phyloP scores from a whole-genome alignment of 2,888 invertebrate species.

The Hoplodrina blanda region DNA sequence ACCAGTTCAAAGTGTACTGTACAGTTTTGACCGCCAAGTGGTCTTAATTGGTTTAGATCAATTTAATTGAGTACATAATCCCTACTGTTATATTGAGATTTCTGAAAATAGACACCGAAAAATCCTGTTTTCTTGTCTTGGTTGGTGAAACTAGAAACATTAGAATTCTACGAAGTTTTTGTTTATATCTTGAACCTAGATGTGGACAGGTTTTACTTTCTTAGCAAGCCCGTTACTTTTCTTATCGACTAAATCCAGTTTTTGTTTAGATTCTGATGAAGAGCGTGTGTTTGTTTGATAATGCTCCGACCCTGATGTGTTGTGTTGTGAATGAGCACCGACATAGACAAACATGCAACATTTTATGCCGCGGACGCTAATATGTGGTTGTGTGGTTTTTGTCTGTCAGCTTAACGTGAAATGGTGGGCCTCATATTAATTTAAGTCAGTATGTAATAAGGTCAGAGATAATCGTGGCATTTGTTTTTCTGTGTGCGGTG shows the following conservation, averaged over 20 bases:
- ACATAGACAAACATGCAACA: slow-evolving; percentile 57
- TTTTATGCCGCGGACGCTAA: slow-evolving; percentile 52
- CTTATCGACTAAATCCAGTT: slow-evolving; percentile 34
- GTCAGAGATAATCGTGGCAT: slow-evolving; percentile 47
- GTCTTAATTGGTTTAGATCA: slow-evolving; percentile 35
- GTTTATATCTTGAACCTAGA: background rate
- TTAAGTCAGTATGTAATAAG: slow-evolving; percentile 55
- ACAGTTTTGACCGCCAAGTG: slow-evolving; percentile 38
- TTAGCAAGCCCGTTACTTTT: slow-evolving; percentile 30
- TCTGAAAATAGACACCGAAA: slow-evolving; percentile 3
- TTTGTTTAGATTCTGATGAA: slow-evolving; percentile 6
- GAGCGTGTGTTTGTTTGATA: slow-evolving; percentile 30
- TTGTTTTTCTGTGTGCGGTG: slow-evolving; percentile 39
- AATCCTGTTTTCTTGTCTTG: background rate
- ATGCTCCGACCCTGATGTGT: slow-evolving; percentile 46
- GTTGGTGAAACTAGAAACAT: slow-evolving; percentile 18
- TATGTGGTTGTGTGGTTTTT: slow-evolving; percentile 53
- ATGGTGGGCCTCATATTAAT: slow-evolving; percentile 54
- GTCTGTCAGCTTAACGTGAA: slow-evolving; percentile 44
- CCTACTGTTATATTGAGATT: slow-evolving; percentile 9
- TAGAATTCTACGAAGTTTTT: slow-evolving; percentile 1
- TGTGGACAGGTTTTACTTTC: slow-evolving; percentile 29
- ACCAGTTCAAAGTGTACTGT: slow-evolving; percentile 31
- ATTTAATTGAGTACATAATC: slow-evolving; percentile 24
- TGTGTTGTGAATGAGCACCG: slow-evolving; percentile 38